Percentiles rank a stretch among this genome's conserved stretches.
Conservation (phyloP, 2,888 invertebrate genomes). For the Halictus ligatus region DNA sequence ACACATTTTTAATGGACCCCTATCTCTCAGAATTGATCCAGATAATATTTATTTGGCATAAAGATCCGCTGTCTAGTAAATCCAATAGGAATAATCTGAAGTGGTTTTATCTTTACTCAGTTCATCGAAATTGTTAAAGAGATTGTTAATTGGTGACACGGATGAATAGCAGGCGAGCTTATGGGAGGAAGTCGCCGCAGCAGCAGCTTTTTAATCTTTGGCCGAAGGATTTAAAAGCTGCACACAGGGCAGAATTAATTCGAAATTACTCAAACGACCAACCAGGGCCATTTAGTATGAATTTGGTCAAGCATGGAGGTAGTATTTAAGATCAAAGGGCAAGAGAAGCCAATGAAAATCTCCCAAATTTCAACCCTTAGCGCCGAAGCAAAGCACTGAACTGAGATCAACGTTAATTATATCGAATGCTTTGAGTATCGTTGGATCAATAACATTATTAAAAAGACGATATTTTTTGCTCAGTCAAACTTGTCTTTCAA, state of each 20-base stretch:
- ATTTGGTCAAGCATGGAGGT: background rate
- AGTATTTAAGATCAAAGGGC: background rate
- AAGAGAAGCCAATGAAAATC: background rate
- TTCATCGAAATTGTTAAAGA: background rate
- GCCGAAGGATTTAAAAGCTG: background rate
- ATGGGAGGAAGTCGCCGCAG: background rate
- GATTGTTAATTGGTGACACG: background rate
- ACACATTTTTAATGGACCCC: no score
- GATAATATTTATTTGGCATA: background rate
- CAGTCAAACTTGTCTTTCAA: background rate
- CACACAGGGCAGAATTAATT: background rate
- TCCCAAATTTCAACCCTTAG: background rate
- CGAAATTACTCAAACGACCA: background rate
- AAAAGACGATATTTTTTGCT: background rate
- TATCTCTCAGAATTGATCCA: background rate
- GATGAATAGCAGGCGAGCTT: background rate
- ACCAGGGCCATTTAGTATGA: background rate
- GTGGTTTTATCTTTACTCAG: background rate
- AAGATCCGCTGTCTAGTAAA: background rate
- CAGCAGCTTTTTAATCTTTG: background rate
- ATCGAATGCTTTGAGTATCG: background rate
- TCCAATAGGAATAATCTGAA: background rate
- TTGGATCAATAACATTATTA: background rate
- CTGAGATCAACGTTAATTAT: background rate
- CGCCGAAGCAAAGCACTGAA: background rate